Evolutionary conservation across 2,888 invertebrate species (phyloP).

Genomic region (Cephus nigrinus): DNA sequence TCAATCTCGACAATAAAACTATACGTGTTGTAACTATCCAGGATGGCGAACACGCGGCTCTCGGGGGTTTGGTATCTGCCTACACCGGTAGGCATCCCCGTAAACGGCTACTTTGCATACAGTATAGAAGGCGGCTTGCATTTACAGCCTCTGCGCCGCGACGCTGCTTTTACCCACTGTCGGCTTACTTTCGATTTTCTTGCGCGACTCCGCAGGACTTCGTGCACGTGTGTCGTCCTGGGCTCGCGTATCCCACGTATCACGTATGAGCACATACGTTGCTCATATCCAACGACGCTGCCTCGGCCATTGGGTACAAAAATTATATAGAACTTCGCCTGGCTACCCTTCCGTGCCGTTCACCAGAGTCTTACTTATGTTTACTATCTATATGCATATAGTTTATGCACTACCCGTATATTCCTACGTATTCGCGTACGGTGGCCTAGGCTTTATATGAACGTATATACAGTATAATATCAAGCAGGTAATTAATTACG

Average conservation of each 20-base stretch:
- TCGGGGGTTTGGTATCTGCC: not conserved
- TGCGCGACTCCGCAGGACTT: slow-evolving; percentile 24
- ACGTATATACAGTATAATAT: slow-evolving; percentile 31
- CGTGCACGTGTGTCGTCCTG: not conserved
- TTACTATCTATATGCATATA: not conserved
- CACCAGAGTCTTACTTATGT: too few species aligned
- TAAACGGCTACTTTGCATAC: slow-evolving; percentile 48
- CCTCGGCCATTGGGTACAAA: too few species aligned
- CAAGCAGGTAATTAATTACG: slow-evolving; percentile 55
- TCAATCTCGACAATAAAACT: not conserved
- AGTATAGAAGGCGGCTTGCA: slow-evolving; percentile 36
- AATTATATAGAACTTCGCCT: too few species aligned
- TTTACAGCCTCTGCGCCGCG: slow-evolving; percentile 29
- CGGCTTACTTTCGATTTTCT: slow-evolving; percentile 59
- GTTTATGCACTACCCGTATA: not conserved
- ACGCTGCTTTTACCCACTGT: slow-evolving; percentile 32
- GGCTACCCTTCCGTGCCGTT: too few species aligned
- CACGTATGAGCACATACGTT: too few species aligned
- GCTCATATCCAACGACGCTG: too few species aligned
- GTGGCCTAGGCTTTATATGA: too few species aligned
- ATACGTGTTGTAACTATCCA: slow-evolving; percentile 8
- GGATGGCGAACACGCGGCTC: slow-evolving; percentile 1
- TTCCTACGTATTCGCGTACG: too few species aligned
- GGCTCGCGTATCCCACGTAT: slow-evolving; percentile 8
- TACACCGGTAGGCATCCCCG: slow-evolving; percentile 9